Conservation (phyloP, 1,140 invertebrate genomes). For the Muscidifurax raptorellus region DNA sequence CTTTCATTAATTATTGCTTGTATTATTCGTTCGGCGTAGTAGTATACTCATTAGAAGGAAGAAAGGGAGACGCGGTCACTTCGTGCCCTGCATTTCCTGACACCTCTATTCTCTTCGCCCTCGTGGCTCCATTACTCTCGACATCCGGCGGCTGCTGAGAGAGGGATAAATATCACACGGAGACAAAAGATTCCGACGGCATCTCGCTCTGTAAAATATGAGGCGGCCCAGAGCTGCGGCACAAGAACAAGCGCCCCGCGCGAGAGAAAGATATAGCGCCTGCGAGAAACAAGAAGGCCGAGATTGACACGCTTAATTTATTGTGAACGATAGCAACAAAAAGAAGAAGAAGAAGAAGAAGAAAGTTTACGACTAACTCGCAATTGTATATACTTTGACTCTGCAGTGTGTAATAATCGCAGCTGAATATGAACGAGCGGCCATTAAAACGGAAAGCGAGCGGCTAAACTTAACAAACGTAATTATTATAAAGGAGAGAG, state of each 20-base stretch:
- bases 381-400: too few species aligned
- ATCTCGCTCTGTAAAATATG: constrained; percentile 61
- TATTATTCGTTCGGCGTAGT: neutral
- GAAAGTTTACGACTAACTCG: neutral
- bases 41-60: neutral
- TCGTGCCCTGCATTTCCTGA: constrained; percentile 1
- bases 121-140: constrained; percentile 60
- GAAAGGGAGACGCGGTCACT: neutral
- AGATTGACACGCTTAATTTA: neutral
- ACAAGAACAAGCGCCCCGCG: too few species aligned
- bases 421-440: neutral
- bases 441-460: neutral
- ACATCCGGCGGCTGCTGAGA: constrained; percentile 48
- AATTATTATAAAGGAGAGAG: constrained; percentile 30
- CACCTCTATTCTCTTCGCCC: constrained; percentile 32
- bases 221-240: neutral
- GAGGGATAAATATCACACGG: constrained; percentile 70
- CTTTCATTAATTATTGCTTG: constrained; percentile 19
- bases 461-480: constrained; percentile 8
- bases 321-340: too few species aligned
- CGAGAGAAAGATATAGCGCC: neutral
- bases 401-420: neutral
- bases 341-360: too few species aligned
- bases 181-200: constrained; percentile 69
- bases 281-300: too few species aligned